Conservation (phyloP, 2,888 invertebrate species). For the Cheilosia pagana region DNA sequence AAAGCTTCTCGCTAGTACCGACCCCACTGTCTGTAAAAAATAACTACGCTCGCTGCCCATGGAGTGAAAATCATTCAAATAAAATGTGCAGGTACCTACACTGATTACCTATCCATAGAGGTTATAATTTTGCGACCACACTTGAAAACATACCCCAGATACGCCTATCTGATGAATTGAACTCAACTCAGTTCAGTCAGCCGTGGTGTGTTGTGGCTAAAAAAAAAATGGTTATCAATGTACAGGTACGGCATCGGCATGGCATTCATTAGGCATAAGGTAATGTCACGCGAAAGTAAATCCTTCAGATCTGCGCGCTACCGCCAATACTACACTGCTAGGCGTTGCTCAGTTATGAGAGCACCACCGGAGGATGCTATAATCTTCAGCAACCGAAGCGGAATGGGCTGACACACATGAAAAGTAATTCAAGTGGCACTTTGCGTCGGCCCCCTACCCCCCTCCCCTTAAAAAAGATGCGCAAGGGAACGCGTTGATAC, state of each 20-base stretch:
- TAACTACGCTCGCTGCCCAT: too few species aligned
- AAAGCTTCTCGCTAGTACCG: too few species aligned
- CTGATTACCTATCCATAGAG: too few species aligned
- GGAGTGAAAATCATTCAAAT: too few species aligned
- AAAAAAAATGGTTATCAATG: background rate
- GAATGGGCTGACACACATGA: conserved; percentile 73
- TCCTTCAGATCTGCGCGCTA: conserved; percentile 43
- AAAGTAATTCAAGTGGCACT: conserved; percentile 69
- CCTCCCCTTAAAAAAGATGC: conserved; percentile 11
- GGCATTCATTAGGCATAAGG: conserved; percentile 56
- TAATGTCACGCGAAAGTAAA: conserved; percentile 61
- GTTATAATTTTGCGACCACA: too few species aligned
- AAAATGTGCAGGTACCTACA: too few species aligned
- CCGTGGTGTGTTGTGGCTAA: too few species aligned
- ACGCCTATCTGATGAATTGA: too few species aligned
- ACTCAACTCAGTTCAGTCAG: too few species aligned
- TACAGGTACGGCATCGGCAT: conserved; percentile 3
- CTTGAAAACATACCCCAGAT: too few species aligned
- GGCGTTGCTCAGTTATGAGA: conserved; percentile 48
- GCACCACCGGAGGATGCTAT: conserved; percentile 51
- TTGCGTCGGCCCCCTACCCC: background rate
- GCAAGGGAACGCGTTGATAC: conserved; percentile 35
- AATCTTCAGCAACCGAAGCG: conserved; percentile 65
- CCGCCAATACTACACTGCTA: background rate
- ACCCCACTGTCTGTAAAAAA: too few species aligned